Base-by-base conservation (phyloP, 2,888 invertebrate species). In the Sarcophaga caerulescens region DNA sequence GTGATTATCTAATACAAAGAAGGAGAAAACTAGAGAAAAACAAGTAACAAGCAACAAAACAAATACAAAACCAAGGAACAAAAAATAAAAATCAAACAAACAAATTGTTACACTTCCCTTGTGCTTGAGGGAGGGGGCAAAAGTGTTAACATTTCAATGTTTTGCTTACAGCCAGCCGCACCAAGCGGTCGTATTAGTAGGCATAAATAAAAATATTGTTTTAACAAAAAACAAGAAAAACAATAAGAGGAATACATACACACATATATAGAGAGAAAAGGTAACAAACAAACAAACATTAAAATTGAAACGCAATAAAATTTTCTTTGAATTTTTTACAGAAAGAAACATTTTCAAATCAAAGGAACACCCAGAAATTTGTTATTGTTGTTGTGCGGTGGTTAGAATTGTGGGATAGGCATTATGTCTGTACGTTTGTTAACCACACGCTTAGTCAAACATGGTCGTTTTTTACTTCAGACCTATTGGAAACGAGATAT, bases 401-500 rank as follows among this genome's bases (percentile, higher is more conserved):
- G 47, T 60, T n/a, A 44, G 62, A 57, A 75, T 80, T 78, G 74
- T 25, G 47, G 52, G 45, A 66, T 17, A 77, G 78, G 57, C 74
- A 86, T 74, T 75, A 95, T 95, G 95, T 95, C 95, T 90, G 93
- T 95, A 89, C 93, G 95, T 89, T 93, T 94, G 88, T 90, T 95
- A 71, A 94, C 94, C 85, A 92, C 92, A 88, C 94, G 94, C 90
- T 92, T 95, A 81, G 93, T 94, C 89, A 95, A 94, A 94, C 94
- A 95, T 95, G 95, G 95, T 94, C 94, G 94, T 91, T 91, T 92
- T 88, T 92, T 94, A 89, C 90, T 95, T 89, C 94, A 94, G 89
- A 93, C 93, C 90, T 92, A 94, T 88, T 94, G 93, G 92, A 94
- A 93, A 90, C 92, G 94, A 91, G 93, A 94, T 88, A 93, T 94